A percentile compares a stretch with the other conserved stretches of the same genome.
Evolutionary conservation across 2,797 vertebrate genomes (phyloP).

Genomic region (Eremophila alpestris): DNA sequence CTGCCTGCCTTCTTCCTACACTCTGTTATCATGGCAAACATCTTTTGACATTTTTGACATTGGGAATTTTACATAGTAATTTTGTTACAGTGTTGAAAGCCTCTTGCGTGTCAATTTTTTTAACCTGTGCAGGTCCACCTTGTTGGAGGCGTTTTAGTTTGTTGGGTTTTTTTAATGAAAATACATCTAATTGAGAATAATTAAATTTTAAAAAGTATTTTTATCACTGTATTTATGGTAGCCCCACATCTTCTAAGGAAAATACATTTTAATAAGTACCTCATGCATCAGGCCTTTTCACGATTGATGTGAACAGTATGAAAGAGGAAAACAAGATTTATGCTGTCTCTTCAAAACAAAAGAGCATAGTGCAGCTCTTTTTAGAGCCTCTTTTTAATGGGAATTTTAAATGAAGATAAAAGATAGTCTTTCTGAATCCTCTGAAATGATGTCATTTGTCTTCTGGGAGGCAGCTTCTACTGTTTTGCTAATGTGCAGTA

Average conservation of each 20-base stretch:
- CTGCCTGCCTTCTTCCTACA: not conserved
- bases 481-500: not conserved
- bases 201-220: not conserved
- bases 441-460: constrained; percentile 30
- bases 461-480: not conserved
- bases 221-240: not conserved
- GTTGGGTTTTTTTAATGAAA: not conserved
- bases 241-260: not conserved
- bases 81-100: not conserved
- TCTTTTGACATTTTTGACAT: not conserved
- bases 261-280: not conserved
- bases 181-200: not conserved
- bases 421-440: constrained; percentile 20
- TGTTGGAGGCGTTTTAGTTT: not conserved
- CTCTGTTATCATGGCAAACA: not conserved
- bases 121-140: not conserved
- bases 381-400: constrained; percentile 13
- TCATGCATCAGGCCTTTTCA: not conserved
- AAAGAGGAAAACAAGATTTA: constrained; percentile 33
- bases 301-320: not conserved
- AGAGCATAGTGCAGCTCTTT: constrained; percentile 4
- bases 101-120: not conserved
- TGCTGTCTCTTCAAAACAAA: constrained; percentile 16
- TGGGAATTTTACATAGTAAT: not conserved
- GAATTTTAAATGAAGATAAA: constrained; percentile 20